Percentiles rank a stretch among this genome's conserved stretches.
phyloP scores from a whole-genome alignment of 2,797 vertebrate genomes.

The Macrochelys suwanniensis region DNA sequence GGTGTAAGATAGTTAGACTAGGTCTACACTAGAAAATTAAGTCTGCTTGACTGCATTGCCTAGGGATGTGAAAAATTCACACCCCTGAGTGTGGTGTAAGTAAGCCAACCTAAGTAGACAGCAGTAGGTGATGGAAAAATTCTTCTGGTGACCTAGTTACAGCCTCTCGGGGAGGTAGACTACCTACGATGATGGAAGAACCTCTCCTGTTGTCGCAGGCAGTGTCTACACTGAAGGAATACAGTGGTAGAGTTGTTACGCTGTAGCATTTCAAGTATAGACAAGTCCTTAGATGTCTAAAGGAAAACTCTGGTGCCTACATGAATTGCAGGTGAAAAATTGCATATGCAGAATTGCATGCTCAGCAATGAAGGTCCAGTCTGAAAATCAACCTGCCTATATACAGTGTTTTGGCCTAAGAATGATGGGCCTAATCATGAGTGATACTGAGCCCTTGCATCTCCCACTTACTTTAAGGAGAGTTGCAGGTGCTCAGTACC shows the following conservation, averaged over 20 bases:
- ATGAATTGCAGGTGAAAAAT: background rate
- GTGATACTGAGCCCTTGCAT: background rate
- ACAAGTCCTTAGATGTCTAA: background rate
- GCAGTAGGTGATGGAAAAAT: background rate
- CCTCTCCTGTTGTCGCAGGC: background rate
- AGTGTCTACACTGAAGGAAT: background rate
- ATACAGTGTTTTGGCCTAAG: background rate
- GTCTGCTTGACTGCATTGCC: background rate
- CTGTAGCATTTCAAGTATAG: background rate
- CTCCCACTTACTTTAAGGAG: conserved; percentile 1
- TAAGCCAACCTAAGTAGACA: background rate
- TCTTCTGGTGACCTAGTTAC: background rate
- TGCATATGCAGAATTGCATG: background rate
- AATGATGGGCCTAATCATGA: background rate
- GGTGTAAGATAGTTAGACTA: background rate
- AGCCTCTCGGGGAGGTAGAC: background rate
- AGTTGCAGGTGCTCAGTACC: background rate
- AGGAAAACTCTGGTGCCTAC: background rate
- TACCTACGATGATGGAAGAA: background rate
- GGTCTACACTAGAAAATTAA: background rate
- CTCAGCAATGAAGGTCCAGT: background rate
- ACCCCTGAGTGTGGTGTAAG: background rate
- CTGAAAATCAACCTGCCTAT: background rate
- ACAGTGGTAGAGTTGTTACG: background rate
- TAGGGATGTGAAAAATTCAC: background rate